A percentile compares a stretch with the other conserved stretches of the same genome.
phyloP scores from a whole-genome alignment of 2,113 vertebrate genomes.

The Zosterops japonicus region DNA sequence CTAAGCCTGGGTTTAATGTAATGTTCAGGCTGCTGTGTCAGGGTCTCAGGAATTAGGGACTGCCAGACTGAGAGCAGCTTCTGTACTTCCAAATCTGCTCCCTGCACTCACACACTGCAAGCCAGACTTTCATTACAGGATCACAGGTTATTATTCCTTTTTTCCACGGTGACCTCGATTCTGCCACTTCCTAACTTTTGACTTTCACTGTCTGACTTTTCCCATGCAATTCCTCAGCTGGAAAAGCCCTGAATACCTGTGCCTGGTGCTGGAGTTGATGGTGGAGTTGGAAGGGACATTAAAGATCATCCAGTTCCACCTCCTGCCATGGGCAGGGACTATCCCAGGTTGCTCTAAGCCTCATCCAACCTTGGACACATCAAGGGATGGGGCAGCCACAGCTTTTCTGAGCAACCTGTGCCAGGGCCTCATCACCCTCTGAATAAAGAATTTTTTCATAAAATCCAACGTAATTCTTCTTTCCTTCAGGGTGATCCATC shows the following conservation, averaged over 20 bases:
- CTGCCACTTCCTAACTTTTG: neutral
- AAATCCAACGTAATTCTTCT: neutral
- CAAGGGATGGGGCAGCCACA: neutral
- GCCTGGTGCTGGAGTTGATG: neutral
- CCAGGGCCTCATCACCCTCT: neutral
- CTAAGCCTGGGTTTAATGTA: neutral
- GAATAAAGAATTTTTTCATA: neutral
- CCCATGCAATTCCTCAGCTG: neutral
- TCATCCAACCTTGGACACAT: fast-evolving
- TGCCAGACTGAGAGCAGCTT: neutral
- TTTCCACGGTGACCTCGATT: neutral
- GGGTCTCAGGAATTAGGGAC: neutral
- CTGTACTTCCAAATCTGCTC: neutral
- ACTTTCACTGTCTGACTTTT: neutral
- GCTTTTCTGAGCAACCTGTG: neutral
- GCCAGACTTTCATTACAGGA: conserved; percentile 27
- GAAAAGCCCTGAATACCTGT: neutral
- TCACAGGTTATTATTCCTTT: neutral
- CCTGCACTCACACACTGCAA: neutral
- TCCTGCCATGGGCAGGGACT: neutral
- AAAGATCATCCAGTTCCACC: neutral
- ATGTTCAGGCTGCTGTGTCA: neutral
- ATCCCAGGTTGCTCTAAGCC: neutral
- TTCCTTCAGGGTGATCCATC: neutral
- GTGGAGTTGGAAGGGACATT: neutral